Percentiles rank a stretch among this genome's conserved stretches.
phyloP scores from a whole-genome alignment of 1,140 invertebrate genomes.

The Pogonognathellus flavescens region DNA sequence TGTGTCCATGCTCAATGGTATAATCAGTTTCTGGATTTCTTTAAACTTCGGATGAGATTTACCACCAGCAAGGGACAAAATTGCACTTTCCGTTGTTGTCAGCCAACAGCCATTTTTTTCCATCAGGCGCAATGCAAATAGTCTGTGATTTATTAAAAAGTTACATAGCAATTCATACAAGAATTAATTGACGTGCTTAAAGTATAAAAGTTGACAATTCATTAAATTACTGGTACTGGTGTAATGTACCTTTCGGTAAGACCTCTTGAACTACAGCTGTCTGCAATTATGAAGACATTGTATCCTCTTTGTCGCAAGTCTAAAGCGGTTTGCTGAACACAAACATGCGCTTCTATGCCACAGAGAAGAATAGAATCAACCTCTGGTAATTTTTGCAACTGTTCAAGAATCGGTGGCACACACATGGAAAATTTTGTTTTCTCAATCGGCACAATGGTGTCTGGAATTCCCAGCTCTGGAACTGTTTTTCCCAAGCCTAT shows the following conservation, averaged over 20 bases:
- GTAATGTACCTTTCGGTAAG: conserved; percentile 74
- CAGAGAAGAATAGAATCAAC: conserved; percentile 75
- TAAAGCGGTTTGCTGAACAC: conserved; percentile 76
- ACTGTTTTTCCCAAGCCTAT: conserved; percentile 77
- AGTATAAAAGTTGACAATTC: neutral
- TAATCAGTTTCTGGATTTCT: conserved; percentile 75
- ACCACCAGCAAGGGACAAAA: conserved; percentile 74
- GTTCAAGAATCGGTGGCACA: conserved; percentile 53
- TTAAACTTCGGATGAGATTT: conserved; percentile 77
- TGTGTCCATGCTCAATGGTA: conserved; percentile 74
- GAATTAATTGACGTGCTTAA: neutral
- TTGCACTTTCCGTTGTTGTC: conserved; percentile 77
- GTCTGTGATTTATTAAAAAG: neutral
- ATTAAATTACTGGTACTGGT: neutral
- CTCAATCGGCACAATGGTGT: conserved; percentile 71
- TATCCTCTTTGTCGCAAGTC: conserved; percentile 73
- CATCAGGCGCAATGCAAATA: conserved; percentile 73
- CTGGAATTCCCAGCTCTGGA: conserved; percentile 73
- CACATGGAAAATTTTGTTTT: conserved; percentile 74
- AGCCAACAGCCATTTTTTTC: conserved; percentile 75
- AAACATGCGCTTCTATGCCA: conserved; percentile 80
- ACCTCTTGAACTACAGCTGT: conserved; percentile 76
- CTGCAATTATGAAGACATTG: conserved; percentile 78
- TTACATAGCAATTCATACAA: neutral
- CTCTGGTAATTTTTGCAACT: conserved; percentile 62